Conservation (phyloP, 2,888 invertebrate species). For the Brachypterus glaber region DNA sequence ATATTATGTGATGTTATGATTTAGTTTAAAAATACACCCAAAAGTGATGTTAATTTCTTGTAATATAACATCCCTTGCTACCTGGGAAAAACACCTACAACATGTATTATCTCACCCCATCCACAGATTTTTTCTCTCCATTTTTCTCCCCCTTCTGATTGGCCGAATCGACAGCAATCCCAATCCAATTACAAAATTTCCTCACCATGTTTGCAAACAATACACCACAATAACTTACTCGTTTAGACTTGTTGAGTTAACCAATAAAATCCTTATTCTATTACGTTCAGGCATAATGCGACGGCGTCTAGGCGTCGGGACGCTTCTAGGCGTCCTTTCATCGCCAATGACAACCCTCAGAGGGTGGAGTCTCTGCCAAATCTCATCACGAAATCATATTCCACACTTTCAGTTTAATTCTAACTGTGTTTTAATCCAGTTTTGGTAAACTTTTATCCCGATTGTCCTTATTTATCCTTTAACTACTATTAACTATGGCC, state of each 20-base stretch:
- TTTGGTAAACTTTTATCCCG: neutral
- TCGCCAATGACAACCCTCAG: conserved; percentile 34
- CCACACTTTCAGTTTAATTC: conserved; percentile 27
- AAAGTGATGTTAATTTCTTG: no score
- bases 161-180: no score
- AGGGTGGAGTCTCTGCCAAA: conserved; percentile 37
- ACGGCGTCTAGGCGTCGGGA: conserved; percentile 35
- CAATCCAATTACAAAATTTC: no score
- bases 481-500: conserved; percentile 50
- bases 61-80: no score
- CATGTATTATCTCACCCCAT: no score
- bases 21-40: no score
- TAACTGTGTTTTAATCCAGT: conserved; percentile 24
- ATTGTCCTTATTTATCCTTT: neutral
- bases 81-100: no score
- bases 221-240: no score
- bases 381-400: conserved; percentile 28
- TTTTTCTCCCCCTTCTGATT: no score
- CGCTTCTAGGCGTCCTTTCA: conserved; percentile 31
- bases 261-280: conserved; percentile 35
- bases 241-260: conserved; percentile 24
- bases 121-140: no score
- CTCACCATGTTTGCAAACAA: no score
- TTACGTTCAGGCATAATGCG: conserved; percentile 31
- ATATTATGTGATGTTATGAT: no score